Evolutionary conservation across 2,888 invertebrate species (phyloP).

Genomic region (Ethmia dodecea): DNA sequence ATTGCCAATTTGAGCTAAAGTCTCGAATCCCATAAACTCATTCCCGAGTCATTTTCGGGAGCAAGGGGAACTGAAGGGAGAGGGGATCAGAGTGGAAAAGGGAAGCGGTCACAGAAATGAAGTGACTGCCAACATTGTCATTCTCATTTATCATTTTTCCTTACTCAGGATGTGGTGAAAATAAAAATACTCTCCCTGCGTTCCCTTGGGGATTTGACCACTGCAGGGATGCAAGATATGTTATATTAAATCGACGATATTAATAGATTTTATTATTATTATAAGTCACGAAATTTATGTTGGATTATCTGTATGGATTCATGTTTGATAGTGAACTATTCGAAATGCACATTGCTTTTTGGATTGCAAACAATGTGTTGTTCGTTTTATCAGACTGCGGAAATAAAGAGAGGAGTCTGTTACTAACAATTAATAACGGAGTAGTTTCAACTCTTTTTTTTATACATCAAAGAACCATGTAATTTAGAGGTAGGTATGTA

Average conservation of each 20-base stretch:
- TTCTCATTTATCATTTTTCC: slow-evolving; percentile 31
- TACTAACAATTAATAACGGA: too few species aligned
- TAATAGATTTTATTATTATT: not conserved
- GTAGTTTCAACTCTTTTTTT: too few species aligned
- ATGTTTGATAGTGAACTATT: not conserved
- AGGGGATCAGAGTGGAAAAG: not conserved
- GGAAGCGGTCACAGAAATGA: slow-evolving; percentile 27
- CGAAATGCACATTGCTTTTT: not conserved
- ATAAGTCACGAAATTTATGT: not conserved
- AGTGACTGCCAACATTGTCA: slow-evolving; percentile 23
- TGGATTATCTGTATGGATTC: not conserved
- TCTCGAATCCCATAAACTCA: slow-evolving; percentile 22
- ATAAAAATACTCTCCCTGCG: not conserved
- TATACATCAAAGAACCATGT: too few species aligned
- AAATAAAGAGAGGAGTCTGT: too few species aligned
- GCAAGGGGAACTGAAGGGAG: slow-evolving; percentile 11
- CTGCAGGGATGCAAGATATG: not conserved
- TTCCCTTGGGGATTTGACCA: not conserved
- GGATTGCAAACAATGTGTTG: too few species aligned
- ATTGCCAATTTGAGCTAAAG: slow-evolving; percentile 1
- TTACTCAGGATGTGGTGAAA: not conserved
- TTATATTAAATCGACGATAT: not conserved
- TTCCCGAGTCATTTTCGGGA: slow-evolving; percentile 11
- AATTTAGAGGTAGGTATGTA: too few species aligned
- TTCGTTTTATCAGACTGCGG: too few species aligned